phyloP scores from a whole-genome alignment of 2,113 vertebrate genomes.

The Cynoglossus semilaevis region DNA sequence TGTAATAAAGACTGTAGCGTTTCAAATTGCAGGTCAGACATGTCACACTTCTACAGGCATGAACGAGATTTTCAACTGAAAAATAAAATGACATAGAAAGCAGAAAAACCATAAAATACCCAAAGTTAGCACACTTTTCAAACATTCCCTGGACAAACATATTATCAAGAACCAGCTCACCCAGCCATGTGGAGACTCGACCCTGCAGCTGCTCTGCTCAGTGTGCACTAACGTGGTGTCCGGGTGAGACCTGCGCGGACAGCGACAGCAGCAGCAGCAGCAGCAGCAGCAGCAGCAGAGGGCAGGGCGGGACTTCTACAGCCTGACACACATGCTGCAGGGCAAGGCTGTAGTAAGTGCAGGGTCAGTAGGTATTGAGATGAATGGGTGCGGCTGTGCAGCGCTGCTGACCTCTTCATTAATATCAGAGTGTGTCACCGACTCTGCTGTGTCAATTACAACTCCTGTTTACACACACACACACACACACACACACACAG shows the following conservation, averaged over 20 bases:
- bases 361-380: not conserved
- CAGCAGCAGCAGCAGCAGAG: not conserved
- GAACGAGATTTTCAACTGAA: not conserved
- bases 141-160: not conserved
- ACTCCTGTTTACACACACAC: no score
- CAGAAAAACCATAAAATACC: not conserved
- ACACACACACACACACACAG: no score
- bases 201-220: not conserved
- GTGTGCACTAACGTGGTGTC: not conserved
- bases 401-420: no score
- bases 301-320: not conserved
- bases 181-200: not conserved
- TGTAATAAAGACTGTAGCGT: not conserved
- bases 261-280: not conserved
- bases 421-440: no score
- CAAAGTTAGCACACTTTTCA: not conserved
- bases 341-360: not conserved
- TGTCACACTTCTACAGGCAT: slow-evolving; percentile 7
- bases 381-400: no score
- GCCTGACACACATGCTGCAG: not conserved
- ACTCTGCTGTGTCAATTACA: no score
- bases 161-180: not conserved
- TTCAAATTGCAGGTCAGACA: slow-evolving; percentile 40
- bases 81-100: not conserved
- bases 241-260: no score